Base-by-base conservation (phyloP, 2,797 vertebrate species). In the Clarias platycephalus region DNA sequence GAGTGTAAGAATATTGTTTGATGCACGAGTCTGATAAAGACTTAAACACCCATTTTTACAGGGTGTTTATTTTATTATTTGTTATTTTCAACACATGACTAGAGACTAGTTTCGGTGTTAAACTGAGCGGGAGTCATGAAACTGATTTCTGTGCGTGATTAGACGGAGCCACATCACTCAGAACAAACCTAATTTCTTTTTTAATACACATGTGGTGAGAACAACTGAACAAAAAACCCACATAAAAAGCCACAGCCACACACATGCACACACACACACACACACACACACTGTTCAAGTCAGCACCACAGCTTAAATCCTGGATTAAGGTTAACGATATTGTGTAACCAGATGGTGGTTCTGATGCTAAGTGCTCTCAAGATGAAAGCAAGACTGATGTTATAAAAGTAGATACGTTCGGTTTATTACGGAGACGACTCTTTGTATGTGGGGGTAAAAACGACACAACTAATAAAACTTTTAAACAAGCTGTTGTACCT, bases 351-450 rank as follows among this genome's bases (percentile, higher is more conserved):
- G 74, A 53, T 26, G 49, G 24, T 55, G 72, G 44, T 55, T 55
- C 44, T 31, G 72, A 53, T 55, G 72, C 49, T 55, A 28, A 55
- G 55, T 55, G 72, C 18, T 74, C 71, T 55, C 49, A 53, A 28
- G 49, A 77, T 60, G 57, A 77, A 77, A 77, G 55, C 55, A 60
- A 60, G 12, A 12, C 28, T 44, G n/a, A 77, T 37, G 55, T 24
- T 60, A 22, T 74, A 74, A 28, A 55, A 55, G 44, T 26, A 26
- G 28, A 22, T 10, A 34, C 55, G 0, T 60, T 77, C 12, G 4
- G 75, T 77, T 77, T 77, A 76, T 76, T 24, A 76, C 49, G n/a
- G 74, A 62, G 57, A 78, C 75, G 60, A 34, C 57, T 57, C 31
- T 78, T 78, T 78, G 22, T 5, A 15, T 40, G 57, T 12, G 57